Base-by-base conservation (phyloP, 2,113 vertebrate genomes). In the Fukomys damarensis region DNA sequence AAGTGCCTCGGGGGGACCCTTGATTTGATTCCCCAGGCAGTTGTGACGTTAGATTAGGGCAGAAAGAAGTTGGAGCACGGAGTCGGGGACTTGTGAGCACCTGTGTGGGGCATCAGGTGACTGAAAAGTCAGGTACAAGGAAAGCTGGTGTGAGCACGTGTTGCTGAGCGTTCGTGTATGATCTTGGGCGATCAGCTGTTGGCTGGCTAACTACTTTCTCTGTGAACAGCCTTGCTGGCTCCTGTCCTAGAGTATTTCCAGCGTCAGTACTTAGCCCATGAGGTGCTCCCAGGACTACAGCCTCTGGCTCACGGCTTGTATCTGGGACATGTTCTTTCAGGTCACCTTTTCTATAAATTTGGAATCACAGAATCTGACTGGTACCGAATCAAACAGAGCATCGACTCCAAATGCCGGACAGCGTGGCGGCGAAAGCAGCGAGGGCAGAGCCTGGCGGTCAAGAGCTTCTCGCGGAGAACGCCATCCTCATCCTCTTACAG, bases 341-440 rank as follows among this genome's bases (percentile, higher is more conserved):
- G 99, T 98, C 99, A 99, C 97, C 98, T 99, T 16, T 99, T 99
- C 95, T 99, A 99, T 97, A 99, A 99, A 87, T 99, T 99, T 87
- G 98, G 98, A 43, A 99, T 99, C 98, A 98, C 99, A 0, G 99
- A 99, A 85, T 99, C 99, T 0, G 99, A 99, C 98, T 99, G 99
- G 99, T 99, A 99, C 76, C 98, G 99, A 11, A 99, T 99, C 98
- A 99, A 99, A 94, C 99, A 99, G 96, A 99, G 99, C 98, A 99
- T 99, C 0, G 99, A 99, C 97, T 99, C 99, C 89, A 99, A 99
- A 96, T 99, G 99, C 97, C 99, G 99, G 52, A 99, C 99, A 0
- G 99, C 99, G 0, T 99, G 99, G 99, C 99, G 99, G 90, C 98
- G 99, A 68, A 99, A 99, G 46, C 99, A 99, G 98, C 98, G 99